These are phyloP conservation scores for Stigmatopora argus DNA, from an alignment of 2,113 vertebrate species.

Conservation along the genomic window DNA sequence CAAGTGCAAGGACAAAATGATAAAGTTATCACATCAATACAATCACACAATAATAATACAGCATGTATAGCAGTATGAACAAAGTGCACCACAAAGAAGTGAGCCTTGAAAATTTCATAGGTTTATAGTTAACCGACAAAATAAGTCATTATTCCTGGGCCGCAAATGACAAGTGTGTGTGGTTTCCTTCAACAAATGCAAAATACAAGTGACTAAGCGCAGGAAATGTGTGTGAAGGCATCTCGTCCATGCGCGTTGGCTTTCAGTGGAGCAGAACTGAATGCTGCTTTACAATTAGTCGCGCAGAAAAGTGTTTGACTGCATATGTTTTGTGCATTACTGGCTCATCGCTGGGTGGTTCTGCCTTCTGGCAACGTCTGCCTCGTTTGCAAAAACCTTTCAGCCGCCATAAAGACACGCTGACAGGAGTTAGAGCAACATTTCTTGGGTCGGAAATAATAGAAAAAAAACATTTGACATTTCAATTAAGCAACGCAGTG, in stretches of 20 bases:
- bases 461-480: slow-evolving; percentile 8
- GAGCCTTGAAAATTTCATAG: neutral
- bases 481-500: slow-evolving; percentile 6
- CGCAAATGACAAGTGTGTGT: slow-evolving; percentile 17
- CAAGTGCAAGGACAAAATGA: too few species aligned
- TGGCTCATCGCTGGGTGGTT: slow-evolving; percentile 5
- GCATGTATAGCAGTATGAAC: too few species aligned
- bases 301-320: slow-evolving; percentile 15
- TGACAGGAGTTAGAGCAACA: slow-evolving; percentile 8
- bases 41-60: too few species aligned
- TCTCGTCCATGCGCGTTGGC: neutral
- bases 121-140: slow-evolving; percentile 37
- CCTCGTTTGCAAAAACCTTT: slow-evolving; percentile 7
- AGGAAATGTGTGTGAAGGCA: neutral
- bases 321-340: slow-evolving; percentile 12
- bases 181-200: slow-evolving; percentile 20
- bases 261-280: slow-evolving; percentile 25
- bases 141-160: slow-evolving; percentile 31
- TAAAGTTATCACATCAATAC: too few species aligned
- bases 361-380: neutral
- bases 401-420: slow-evolving; percentile 14
- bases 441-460: slow-evolving; percentile 17
- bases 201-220: neutral
- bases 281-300: slow-evolving; percentile 22
- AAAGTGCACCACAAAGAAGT: too few species aligned